Conservation (phyloP, 2,888 invertebrate genomes). For the Meteorus cinctellus region DNA sequence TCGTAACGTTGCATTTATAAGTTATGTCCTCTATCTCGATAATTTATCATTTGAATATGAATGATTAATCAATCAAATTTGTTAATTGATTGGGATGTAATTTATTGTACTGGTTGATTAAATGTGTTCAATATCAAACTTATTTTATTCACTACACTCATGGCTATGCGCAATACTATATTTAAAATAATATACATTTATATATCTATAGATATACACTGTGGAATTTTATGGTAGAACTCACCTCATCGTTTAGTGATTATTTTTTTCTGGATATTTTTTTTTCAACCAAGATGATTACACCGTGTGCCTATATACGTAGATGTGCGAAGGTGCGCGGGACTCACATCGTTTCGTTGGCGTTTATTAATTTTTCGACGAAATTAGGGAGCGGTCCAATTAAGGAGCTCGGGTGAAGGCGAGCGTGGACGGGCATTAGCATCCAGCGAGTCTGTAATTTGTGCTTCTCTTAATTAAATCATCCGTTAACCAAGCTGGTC, state of each 20-base stretch:
- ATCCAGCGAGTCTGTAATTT: conserved; percentile 73
- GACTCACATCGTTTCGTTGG: conserved; percentile 44
- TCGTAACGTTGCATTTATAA: not conserved
- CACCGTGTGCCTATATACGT: conserved; percentile 16
- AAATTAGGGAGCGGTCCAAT: conserved; percentile 69
- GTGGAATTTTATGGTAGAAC: not conserved
- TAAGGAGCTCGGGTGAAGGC: conserved; percentile 68
- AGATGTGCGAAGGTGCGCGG: conserved; percentile 34
- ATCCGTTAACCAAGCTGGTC: conserved; percentile 71
- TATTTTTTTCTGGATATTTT: not conserved
- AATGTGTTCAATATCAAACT: not conserved
- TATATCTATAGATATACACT: too few relatives aligned
- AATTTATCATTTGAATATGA: not conserved
- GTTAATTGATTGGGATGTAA: not conserved
- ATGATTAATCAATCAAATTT: not conserved
- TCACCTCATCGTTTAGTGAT: not conserved
- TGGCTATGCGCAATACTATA: not conserved
- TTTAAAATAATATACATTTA: too few relatives aligned
- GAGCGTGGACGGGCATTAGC: conserved; percentile 71
- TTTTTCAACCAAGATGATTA: not conserved
- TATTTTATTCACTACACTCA: not conserved
- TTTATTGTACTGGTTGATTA: not conserved
- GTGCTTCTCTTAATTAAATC: conserved; percentile 74
- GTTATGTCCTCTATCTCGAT: not conserved
- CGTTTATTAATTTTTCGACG: conserved; percentile 64